Evolutionary conservation across 1,140 invertebrate species (phyloP), one percentile per base, ranked within the genome.

Genomic region (Drosophila ananassae): DNA sequence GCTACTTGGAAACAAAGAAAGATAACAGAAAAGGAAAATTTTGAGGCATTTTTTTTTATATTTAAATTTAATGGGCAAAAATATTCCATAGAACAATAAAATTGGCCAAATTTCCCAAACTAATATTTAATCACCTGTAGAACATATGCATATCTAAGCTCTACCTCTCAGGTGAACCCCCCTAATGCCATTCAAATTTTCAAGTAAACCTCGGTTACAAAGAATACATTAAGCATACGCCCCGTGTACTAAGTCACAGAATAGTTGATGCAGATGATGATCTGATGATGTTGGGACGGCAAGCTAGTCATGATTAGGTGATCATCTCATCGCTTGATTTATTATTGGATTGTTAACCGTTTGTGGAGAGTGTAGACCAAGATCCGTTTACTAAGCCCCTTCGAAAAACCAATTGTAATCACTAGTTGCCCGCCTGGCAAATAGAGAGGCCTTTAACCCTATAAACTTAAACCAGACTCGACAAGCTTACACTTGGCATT

Each of bases 381-480:
- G 50, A 62, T 73, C 69, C 56, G 48, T 53, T 59, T 54, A 21
- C 6, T 12, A 25, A 69, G 9, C 39, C 21, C 47, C 17, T 37
- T 37, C 28, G n/a, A 21, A 22, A 37, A 47, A 12, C 34, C 30
- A 44, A 21, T 44, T 44, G 41, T 21, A 34, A 34, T 13, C 9
- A 53, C 39, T 46, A 28, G n/a, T 46, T 22, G 25, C 52, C 46
- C 67, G 67, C 73, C 51, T 25, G 62, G 55, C 75, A 34, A 44
- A 22, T 32, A 10, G 12, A 34, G 41, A 44, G 56, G 62, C 73
- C 73, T 76, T 76, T 68, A 76, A 76, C 73, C 73, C 73, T 68
- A 61, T 69, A 56, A 67, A 37, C 41, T 12, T 21, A 21, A 9
- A 1, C 32, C 25, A 44, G 41, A 48, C 44, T 41, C 37, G 12